phyloP scores from a whole-genome alignment of 2,113 vertebrate species.

The Silurus glanis region DNA sequence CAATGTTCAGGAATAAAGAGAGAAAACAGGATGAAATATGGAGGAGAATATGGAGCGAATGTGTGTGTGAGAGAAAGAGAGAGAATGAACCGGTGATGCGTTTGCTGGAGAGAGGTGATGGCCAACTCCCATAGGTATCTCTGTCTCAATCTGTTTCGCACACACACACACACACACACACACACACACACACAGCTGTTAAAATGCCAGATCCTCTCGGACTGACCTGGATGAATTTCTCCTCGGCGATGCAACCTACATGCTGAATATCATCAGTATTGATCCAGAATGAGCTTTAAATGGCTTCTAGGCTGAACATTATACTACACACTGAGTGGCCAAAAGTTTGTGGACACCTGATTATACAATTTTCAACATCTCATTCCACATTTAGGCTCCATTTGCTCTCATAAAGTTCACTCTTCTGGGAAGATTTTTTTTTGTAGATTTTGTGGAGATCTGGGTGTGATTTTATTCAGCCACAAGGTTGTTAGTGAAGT shows the following conservation, averaged over 20 bases:
- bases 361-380: too few species aligned
- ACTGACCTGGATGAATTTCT: slow-evolving; percentile 10
- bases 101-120: not conserved
- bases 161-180: slow-evolving; percentile 28
- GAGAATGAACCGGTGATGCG: not conserved
- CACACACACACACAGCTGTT: not conserved
- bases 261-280: not conserved
- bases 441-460: too few species aligned
- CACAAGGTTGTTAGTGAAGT: too few species aligned
- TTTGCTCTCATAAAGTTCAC: too few species aligned
- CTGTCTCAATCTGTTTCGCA: not conserved
- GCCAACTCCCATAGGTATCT: not conserved
- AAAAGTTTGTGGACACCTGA: too few species aligned
- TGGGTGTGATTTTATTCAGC: too few species aligned
- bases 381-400: too few species aligned
- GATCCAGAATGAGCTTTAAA: not conserved
- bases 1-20: not conserved
- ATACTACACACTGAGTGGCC: too few species aligned
- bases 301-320: not conserved
- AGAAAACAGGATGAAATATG: not conserved
- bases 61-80: not conserved
- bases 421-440: too few species aligned
- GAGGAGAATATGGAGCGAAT: not conserved
- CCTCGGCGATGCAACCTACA: not conserved
- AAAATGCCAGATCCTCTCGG: not conserved